Evolutionary conservation across 2,797 vertebrate species (phyloP), one percentile per base, ranked within the genome.

Genomic region (Paratrypauchen microcephalus): DNA sequence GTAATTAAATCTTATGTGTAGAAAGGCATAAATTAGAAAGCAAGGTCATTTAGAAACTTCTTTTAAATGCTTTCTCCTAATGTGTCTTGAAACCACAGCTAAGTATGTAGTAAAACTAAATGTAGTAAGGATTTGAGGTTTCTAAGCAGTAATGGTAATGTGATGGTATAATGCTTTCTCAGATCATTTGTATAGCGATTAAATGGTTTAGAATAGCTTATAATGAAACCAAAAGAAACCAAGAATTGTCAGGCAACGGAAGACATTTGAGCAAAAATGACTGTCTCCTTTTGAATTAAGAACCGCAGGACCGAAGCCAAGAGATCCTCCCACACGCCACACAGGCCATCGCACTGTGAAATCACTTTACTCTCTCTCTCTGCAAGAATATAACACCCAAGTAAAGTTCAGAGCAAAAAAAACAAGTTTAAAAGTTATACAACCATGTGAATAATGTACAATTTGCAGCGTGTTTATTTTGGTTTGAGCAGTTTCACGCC

Each of bases 251-350:
- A 4, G 19, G 26, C 73, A 69, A 83, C 65, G 74, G 39, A 69
- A 68, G 69, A 69, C 73, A 81, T 79, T 75, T 78, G 73, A 6
- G 36, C 66, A 80, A 45, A 75, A 77, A 79, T 61, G 69, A 68
- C 71, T 83, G 65, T 78, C 61, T 80, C 28, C 23, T 47, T 69
- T 74, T 78, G 72, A 76, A 62, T 66, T 30, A 59, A 65, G 36
- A 68, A 39, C 28, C 54, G 32, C 36, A 60, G 65, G 68, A 69
- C 39, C 1, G 41, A 67, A 11, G 76, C 79, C 83, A 83, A 74
- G 62, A 77, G 61, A 48, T 80, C 81, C 86, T 88, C 87, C 87
- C 81, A 79, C 82, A 71, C 72, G 63, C 67, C 47, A 65, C 74
- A 66, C 75, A 70, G 68, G 75, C 82, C 77, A 76, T 45, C 7